phyloP scores from a whole-genome alignment of 2,113 vertebrate species.

The Menura novaehollandiae region DNA sequence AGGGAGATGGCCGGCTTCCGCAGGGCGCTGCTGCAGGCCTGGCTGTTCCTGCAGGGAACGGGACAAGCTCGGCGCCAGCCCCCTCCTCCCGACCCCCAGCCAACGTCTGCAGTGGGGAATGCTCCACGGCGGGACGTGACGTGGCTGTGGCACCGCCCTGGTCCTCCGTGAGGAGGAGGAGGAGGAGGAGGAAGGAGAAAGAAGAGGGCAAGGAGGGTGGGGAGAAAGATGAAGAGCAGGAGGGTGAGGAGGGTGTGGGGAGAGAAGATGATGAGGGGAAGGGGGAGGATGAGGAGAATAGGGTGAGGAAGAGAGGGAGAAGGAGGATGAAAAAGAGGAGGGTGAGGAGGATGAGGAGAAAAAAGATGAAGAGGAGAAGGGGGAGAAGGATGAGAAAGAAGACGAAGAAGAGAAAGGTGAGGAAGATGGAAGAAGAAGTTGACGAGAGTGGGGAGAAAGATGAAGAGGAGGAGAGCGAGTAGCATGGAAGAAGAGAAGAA shows the following conservation, averaged over 20 bases:
- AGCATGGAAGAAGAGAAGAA: not conserved
- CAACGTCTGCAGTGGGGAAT: fast-evolving
- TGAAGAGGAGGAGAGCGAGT: not conserved
- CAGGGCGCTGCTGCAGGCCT: constrained; percentile 89
- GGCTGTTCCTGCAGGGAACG: constrained; percentile 82
- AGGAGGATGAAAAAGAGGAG: not conserved
- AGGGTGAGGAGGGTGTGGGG: not conserved
- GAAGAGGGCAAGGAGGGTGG: not conserved
- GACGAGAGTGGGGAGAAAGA: too few relatives aligned
- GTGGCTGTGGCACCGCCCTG: fast-evolving
- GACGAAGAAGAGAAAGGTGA: not conserved
- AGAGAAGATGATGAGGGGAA: not conserved
- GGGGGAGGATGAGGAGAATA: not conserved
- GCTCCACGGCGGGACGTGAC: fast-evolving
- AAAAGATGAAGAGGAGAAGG: not conserved
- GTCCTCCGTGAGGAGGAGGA: not conserved
- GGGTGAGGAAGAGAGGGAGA: fast-evolving
- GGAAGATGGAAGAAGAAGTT: not conserved
- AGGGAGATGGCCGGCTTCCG: constrained; percentile 95
- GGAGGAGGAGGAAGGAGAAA: not conserved
- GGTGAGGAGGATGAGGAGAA: not conserved
- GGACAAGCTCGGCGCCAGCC: fast-evolving
- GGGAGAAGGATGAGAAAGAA: not conserved
- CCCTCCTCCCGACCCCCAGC: not conserved
- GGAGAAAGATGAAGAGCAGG: not conserved